Percentiles rank a stretch among this genome's conserved stretches.
Conservation (phyloP, 2,888 invertebrate species). For the Anthoptus insignis region DNA sequence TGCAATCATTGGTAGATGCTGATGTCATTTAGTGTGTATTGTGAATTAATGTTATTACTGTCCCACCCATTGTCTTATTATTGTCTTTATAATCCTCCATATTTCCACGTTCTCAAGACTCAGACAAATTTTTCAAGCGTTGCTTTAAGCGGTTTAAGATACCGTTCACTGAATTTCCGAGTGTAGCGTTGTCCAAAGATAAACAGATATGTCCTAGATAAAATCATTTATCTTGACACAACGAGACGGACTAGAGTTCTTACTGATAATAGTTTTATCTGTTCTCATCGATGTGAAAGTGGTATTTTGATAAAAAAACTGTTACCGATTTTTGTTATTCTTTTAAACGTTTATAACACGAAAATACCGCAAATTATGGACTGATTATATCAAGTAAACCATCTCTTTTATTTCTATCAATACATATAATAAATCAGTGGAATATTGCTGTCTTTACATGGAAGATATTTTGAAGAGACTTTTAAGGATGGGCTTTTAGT, state of each 20-base stretch:
- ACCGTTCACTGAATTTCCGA: neutral
- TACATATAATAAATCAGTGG: too few species aligned
- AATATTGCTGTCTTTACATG: too few species aligned
- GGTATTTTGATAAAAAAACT: neutral
- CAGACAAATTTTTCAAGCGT: neutral
- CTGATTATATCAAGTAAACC: too few species aligned
- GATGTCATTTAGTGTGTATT: conserved; percentile 22
- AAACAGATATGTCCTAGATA: conserved; percentile 13
- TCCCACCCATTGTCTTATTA: conserved; percentile 7
- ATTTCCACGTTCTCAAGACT: conserved; percentile 7
- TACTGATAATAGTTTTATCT: conserved; percentile 17
- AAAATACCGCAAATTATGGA: too few species aligned
- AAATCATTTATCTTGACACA: conserved; percentile 27
- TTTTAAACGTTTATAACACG: too few species aligned
- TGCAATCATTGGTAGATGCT: conserved; percentile 14
- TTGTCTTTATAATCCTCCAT: conserved; percentile 2
- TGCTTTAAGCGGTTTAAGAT: neutral
- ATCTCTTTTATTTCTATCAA: too few species aligned
- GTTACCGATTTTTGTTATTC: too few species aligned
- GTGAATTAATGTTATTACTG: conserved; percentile 10
- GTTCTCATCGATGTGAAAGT: conserved; percentile 24
- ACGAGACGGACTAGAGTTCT: conserved; percentile 24
- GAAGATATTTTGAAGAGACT: too few species aligned
- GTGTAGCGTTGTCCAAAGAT: conserved; percentile 8
- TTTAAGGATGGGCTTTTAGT: too few species aligned